Evolutionary conservation across 1,140 invertebrate species (phyloP).

Genomic region (Uloborus diversus): DNA sequence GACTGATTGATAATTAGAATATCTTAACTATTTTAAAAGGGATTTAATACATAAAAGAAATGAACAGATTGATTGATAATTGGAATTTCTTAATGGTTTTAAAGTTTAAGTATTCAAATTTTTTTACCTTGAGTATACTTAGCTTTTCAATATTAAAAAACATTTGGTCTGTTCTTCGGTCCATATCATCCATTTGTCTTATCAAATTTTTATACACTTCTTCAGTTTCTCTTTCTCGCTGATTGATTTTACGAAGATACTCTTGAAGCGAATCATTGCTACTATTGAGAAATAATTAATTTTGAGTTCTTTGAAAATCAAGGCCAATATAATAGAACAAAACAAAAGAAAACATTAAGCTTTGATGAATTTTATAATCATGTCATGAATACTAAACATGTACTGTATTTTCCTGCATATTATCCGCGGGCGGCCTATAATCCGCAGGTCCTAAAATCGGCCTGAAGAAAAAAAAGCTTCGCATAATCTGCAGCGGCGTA

Average conservation of each 20-base stretch:
- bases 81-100: not conserved
- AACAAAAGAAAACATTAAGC: not conserved
- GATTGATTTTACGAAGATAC: conserved; percentile 24
- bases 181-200: conserved; percentile 15
- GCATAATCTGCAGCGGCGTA: not conserved
- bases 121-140: conserved; percentile 11
- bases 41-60: not conserved
- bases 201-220: conserved; percentile 14
- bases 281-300: not conserved
- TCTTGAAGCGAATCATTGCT: not conserved
- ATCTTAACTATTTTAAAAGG: not conserved
- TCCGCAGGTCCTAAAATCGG: not conserved
- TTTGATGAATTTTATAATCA: not conserved
- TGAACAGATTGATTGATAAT: not conserved
- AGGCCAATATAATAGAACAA: not conserved
- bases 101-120: too few species aligned
- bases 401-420: not conserved
- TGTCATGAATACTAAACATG: not conserved
- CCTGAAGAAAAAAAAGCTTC: not conserved
- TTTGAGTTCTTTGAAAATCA: not conserved
- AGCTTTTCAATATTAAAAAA: conserved; percentile 20
- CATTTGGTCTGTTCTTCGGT: conserved; percentile 22
- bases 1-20: not conserved
- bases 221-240: conserved; percentile 41
- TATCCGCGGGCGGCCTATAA: not conserved